Percentiles rank a stretch among this genome's conserved stretches.
These are phyloP conservation scores for Alexandromys oeconomus DNA, from an alignment of 2,797 vertebrate genomes.

Conservation along the genomic window DNA sequence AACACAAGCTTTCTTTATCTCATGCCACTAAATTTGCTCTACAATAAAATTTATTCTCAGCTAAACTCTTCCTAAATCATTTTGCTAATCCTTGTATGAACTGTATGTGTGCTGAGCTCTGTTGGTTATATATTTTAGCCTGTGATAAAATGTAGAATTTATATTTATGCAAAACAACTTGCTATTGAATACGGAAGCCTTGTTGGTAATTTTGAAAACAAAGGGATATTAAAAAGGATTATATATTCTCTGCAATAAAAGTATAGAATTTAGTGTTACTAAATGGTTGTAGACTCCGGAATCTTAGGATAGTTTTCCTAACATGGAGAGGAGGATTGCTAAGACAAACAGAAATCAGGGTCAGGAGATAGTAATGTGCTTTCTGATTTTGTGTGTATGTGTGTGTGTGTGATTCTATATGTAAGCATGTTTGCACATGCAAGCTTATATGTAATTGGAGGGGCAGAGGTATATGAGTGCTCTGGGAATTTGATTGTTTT, in stretches of 20 bases:
- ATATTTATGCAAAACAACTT: background rate
- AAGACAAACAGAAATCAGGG: background rate
- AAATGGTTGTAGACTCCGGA: background rate
- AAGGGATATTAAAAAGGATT: background rate
- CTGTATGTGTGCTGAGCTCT: background rate
- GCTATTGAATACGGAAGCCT: background rate
- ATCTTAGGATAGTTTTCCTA: background rate
- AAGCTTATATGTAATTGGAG: background rate
- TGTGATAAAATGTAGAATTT: background rate
- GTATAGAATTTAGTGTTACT: background rate
- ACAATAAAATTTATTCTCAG: background rate
- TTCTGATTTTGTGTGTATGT: background rate
- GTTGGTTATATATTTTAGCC: constrained; percentile 23
- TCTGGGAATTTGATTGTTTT: background rate
- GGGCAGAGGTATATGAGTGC: background rate
- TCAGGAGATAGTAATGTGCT: background rate
- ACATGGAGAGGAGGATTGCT: background rate
- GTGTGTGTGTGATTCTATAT: background rate
- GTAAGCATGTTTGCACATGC: background rate
- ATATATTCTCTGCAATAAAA: background rate
- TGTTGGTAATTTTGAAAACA: constrained; percentile 33
- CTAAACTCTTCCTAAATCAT: background rate
- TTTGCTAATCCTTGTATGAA: background rate
- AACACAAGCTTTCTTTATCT: background rate
- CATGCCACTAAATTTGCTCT: background rate